Percentiles rank a stretch among this genome's conserved stretches.
Evolutionary conservation across 2,888 invertebrate genomes (phyloP).

Genomic region (Periphyllus acericola): DNA sequence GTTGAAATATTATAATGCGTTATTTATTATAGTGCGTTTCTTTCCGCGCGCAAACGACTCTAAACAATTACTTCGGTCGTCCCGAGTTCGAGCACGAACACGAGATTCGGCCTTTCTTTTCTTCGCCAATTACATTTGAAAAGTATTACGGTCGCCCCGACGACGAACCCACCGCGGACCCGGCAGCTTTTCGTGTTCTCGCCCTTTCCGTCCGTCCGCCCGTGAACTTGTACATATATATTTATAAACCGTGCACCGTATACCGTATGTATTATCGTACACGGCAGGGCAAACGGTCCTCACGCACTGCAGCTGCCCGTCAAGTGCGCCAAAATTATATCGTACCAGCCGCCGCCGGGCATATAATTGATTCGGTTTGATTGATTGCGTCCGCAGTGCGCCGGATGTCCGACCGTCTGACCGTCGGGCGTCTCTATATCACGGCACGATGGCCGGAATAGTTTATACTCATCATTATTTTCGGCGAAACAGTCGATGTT

Average conservation of each 20-base stretch:
- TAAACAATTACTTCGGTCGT: no score
- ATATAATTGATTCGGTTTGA: conserved; percentile 26
- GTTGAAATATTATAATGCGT: no score
- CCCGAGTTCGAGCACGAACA: no score
- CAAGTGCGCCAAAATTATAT: neutral
- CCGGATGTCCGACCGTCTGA: neutral
- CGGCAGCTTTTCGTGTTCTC: no score
- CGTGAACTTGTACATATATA: no score
- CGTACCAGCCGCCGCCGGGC: neutral
- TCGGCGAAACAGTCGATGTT: conserved; percentile 3
- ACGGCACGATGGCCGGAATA: no score
- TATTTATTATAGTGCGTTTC: no score
- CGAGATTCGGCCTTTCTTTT: no score
- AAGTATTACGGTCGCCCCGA: neutral
- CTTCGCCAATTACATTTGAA: no score
- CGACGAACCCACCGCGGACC: neutral
- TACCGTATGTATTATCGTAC: neutral
- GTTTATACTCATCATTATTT: conserved; percentile 26
- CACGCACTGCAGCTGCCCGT: neutral
- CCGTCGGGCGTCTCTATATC: neutral
- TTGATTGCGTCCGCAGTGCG: conserved; percentile 12
- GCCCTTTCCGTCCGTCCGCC: neutral
- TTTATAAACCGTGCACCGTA: no score
- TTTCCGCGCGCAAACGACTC: no score
- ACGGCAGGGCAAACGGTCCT: neutral